Evolutionary conservation across 2,888 invertebrate species (phyloP).

Genomic region (Eupithecia abbreviata): DNA sequence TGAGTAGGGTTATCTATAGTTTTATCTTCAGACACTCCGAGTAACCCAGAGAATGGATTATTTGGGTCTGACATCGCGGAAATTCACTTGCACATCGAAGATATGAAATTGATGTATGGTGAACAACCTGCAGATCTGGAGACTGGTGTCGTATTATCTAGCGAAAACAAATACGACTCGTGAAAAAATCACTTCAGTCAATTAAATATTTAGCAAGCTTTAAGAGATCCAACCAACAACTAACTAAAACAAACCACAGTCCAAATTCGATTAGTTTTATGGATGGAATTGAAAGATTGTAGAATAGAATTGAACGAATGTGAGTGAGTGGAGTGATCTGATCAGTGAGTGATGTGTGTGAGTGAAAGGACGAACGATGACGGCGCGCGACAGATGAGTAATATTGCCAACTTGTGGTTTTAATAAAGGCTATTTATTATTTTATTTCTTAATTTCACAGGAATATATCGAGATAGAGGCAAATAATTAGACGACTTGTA

Average conservation of each 20-base stretch:
- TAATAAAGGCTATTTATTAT: not conserved
- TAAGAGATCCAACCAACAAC: not conserved
- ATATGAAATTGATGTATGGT: constrained; percentile 21
- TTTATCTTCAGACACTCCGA: constrained; percentile 65
- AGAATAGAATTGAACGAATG: no score
- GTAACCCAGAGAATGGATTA: constrained; percentile 75
- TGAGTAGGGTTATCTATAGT: constrained; percentile 52
- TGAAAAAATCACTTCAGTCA: not conserved
- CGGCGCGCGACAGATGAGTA: not conserved
- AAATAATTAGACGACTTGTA: no score
- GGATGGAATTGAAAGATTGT: not conserved
- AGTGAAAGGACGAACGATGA: not conserved
- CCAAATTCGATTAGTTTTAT: not conserved
- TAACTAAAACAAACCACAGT: not conserved
- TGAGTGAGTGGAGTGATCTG: no score
- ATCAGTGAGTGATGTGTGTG: no score
- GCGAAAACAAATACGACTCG: not conserved
- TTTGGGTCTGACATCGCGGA: constrained; percentile 71
- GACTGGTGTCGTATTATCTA: not conserved
- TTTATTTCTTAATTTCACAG: no score
- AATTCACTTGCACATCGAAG: constrained; percentile 28
- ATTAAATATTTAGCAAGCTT: not conserved
- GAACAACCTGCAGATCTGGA: not conserved
- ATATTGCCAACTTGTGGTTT: not conserved
- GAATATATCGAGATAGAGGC: no score